A percentile compares a stretch with the other conserved stretches of the same genome.
These are phyloP conservation scores for Oceanodroma leucorhoa DNA, from an alignment of 2,797 vertebrate species.

Conservation along the genomic window DNA sequence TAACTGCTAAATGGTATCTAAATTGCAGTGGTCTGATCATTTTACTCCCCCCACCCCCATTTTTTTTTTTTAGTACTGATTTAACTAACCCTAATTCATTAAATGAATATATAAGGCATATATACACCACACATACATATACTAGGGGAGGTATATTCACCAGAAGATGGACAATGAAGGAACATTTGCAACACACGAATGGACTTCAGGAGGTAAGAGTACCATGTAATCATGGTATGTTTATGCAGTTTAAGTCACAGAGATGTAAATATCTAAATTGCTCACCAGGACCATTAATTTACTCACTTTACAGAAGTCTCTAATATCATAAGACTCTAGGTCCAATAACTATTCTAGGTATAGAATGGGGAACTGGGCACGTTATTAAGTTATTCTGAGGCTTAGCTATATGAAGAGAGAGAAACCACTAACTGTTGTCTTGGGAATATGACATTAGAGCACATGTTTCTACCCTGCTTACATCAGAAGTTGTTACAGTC, in stretches of 20 bases:
- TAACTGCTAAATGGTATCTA: background rate
- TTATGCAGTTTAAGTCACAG: background rate
- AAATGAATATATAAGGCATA: background rate
- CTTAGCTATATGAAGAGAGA: background rate
- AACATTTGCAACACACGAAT: background rate
- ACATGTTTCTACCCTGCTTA: background rate
- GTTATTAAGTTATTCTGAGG: background rate
- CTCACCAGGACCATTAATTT: background rate
- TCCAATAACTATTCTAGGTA: background rate
- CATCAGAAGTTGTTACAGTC: background rate
- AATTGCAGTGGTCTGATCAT: background rate
- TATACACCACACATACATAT: background rate
- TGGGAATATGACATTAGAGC: background rate
- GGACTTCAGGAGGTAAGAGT: background rate
- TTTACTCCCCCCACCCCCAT: accelerated
- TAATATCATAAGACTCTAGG: background rate
- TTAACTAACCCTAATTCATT: background rate
- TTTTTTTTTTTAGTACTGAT: background rate
- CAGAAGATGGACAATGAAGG: background rate
- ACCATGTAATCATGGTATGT: background rate
- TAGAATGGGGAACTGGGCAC: background rate
- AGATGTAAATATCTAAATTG: background rate
- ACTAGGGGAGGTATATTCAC: background rate
- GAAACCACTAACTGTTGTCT: background rate
- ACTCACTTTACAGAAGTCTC: background rate